Percentiles rank a stretch among this genome's conserved stretches.
These are phyloP conservation scores for Ptilorrhoa leucosticta DNA, from an alignment of 2,113 vertebrate genomes.

Conservation along the genomic window DNA sequence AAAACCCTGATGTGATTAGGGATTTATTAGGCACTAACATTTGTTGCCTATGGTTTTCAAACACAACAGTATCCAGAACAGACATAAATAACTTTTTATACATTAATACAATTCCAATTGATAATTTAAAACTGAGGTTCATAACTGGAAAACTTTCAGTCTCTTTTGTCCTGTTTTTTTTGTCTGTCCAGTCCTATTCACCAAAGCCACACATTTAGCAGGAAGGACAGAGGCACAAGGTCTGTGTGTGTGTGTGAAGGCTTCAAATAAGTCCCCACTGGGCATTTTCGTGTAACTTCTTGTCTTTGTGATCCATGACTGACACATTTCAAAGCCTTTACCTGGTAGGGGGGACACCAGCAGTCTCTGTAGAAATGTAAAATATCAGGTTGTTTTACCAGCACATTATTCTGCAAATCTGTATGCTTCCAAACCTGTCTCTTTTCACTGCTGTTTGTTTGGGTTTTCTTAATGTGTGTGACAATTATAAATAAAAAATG, in stretches of 20 bases:
- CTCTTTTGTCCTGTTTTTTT: not conserved
- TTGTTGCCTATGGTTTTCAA: not conserved
- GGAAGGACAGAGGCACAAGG: not conserved
- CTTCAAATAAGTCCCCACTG: not conserved
- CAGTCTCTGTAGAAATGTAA: not conserved
- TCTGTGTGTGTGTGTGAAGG: rapidly evolving
- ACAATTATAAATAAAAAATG: not conserved
- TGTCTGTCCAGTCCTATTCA: not conserved
- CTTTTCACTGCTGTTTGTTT: not conserved
- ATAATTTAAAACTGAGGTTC: not conserved
- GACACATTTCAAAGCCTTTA: not conserved
- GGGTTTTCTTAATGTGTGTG: not conserved
- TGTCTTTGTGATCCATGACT: not conserved
- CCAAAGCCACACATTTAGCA: not conserved
- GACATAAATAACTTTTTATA: not conserved
- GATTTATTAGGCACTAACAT: not conserved
- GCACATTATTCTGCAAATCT: not conserved
- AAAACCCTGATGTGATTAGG: rapidly evolving
- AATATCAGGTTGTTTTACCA: not conserved
- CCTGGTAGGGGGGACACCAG: not conserved
- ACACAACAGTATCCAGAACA: not conserved
- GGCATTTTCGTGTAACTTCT: not conserved
- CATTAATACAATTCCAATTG: not conserved
- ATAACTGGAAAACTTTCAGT: not conserved
- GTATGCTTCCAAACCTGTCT: not conserved